Evolutionary conservation across 2,888 invertebrate genomes (phyloP).

Genomic region (Cerceris rybyensis): DNA sequence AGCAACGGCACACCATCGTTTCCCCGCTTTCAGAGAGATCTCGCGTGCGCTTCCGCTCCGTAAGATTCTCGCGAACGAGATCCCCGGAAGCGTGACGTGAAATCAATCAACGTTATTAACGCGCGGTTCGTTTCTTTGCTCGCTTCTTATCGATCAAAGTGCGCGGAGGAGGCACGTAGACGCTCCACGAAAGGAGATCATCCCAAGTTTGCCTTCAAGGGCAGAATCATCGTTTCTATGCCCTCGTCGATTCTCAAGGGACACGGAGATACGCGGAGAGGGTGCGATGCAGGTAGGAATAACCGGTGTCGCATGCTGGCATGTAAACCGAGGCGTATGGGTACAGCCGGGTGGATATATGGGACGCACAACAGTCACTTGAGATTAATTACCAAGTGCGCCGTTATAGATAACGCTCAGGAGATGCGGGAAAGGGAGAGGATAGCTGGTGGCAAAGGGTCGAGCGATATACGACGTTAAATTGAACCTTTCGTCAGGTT

Average conservation of each 20-base stretch:
- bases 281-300: slow-evolving; percentile 21
- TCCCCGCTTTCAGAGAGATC: background rate
- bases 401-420: slow-evolving; percentile 65
- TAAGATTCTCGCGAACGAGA: background rate
- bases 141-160: background rate
- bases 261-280: too few relatives aligned
- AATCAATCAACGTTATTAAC: slow-evolving; percentile 3
- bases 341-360: slow-evolving; percentile 39
- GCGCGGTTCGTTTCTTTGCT: background rate
- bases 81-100: background rate
- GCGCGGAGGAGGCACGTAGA: background rate
- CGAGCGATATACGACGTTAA: slow-evolving; percentile 63
- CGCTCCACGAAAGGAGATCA: background rate
- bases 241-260: slow-evolving; percentile 13
- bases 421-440: slow-evolving; percentile 46
- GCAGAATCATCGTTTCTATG: slow-evolving; percentile 1
- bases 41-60: background rate
- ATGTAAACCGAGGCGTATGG: slow-evolving; percentile 45
- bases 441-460: slow-evolving; percentile 26
- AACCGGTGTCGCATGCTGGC: slow-evolving; percentile 28
- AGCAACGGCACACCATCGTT: too few relatives aligned
- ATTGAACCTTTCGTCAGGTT: slow-evolving; percentile 67
- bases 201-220: slow-evolving; percentile 13
- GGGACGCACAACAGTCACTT: slow-evolving; percentile 60
- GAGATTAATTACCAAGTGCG: slow-evolving; percentile 71